These are phyloP conservation scores for Leptoclinus maculatus DNA, from an alignment of 2,797 vertebrate genomes.

Conservation along the genomic window DNA sequence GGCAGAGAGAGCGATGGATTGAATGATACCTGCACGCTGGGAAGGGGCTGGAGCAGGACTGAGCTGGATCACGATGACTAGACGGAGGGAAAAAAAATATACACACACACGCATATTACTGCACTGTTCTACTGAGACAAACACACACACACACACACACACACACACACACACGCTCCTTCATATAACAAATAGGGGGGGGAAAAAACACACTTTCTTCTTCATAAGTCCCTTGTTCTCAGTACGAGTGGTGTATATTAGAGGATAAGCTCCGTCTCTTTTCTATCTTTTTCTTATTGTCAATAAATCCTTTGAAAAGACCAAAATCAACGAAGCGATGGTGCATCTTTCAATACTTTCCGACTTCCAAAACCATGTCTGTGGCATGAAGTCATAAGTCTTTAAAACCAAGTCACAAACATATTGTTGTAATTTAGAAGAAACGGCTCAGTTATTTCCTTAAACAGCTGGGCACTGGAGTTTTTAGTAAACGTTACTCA, in stretches of 20 bases:
- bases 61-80: slow-evolving; percentile 99
- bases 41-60: slow-evolving; percentile 98
- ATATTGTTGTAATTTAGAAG: not conserved
- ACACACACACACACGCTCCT: not conserved
- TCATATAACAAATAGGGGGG: slow-evolving; percentile 17
- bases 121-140: slow-evolving; percentile 61
- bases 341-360: not conserved
- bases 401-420: not conserved
- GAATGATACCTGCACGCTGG: slow-evolving; percentile 97
- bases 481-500: not conserved
- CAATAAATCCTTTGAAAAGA: slow-evolving; percentile 28
- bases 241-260: not conserved
- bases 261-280: not conserved
- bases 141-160: slow-evolving; percentile 1
- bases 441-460: not conserved
- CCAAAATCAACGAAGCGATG: not conserved
- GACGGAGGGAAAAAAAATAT: slow-evolving; percentile 87
- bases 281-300: slow-evolving; percentile 1
- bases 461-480: not conserved
- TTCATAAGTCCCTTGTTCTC: not conserved
- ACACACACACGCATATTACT: slow-evolving; percentile 85
- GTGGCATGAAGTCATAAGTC: not conserved
- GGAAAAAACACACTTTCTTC: not conserved
- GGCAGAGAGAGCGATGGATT: slow-evolving; percentile 83
- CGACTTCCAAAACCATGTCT: not conserved